Evolutionary conservation across 2,797 vertebrate species (phyloP), one percentile per base, ranked within the genome.

Genomic region (Notolabrus celidotus): DNA sequence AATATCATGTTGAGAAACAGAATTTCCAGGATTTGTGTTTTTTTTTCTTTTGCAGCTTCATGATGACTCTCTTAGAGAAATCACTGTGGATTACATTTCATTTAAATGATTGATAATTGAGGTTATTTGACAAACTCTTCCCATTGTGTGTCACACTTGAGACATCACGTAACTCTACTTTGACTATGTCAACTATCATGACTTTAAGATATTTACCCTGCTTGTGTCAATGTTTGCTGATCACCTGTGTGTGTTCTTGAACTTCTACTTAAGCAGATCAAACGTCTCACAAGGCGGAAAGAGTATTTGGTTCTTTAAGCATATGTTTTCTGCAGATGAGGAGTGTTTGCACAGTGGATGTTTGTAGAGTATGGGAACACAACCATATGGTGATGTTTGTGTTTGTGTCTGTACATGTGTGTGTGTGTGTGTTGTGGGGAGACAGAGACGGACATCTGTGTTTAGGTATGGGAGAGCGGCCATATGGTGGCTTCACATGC

Each of bases 381-480:
- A 39, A n/a, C 60, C 83, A 81, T 50, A 74, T 80, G 79, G 41
- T 42, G 19, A 19, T 36, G 38, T 29, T 19, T 39, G 5, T 60
- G 29, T 36, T 27, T 38, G 27, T 38, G n/a, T n/a, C n/a, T n/a
- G n/a, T n/a, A n/a, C n/a, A n/a, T n/a, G n/a, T n/a, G n/a, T 15
- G 31, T 10, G n/a, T 31, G n/a, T 38, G 39, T 41, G 15, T 51
- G 43, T 8, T 27, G 2, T n/a, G 49, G 33, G 1, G 7, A 57
- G 16, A 15, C 36, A 29, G 4, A 61, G 22, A 17, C 25, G 17
- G 46, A 69, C 60, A 46, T 67, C 11, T 73, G 11, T 55, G 43
- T 31, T n/a, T 29, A 23, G 25, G 54, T 34, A 23, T 79, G 79
- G 29, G 67, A 68, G 31, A 1, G 5, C 34, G 39, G 27, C 55